Conservation (phyloP, 2,888 invertebrate genomes). For the Agrilus mali region DNA sequence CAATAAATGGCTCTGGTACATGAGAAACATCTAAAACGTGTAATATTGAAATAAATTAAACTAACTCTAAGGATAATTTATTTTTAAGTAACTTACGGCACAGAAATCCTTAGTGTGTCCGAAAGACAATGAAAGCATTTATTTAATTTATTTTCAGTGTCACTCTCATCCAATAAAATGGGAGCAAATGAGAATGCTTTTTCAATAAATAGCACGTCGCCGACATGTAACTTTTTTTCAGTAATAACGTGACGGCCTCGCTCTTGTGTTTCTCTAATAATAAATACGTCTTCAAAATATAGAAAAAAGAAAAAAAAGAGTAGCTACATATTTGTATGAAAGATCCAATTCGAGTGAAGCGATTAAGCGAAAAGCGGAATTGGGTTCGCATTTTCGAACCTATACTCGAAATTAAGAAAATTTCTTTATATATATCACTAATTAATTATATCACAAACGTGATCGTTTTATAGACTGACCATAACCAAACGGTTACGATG, state of each 20-base stretch:
- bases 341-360: too few species aligned
- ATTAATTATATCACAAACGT: too few species aligned
- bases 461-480: too few species aligned
- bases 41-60: constrained; percentile 7
- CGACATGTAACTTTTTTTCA: constrained; percentile 42
- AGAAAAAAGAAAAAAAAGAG: too few species aligned
- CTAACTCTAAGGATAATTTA: not conserved
- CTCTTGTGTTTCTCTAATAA: constrained; percentile 37
- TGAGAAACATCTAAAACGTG: constrained; percentile 43
- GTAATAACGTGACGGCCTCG: constrained; percentile 57
- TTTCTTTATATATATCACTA: too few species aligned
- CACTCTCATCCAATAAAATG: constrained; percentile 38
- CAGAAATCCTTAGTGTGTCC: constrained; percentile 37
- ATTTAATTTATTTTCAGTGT: constrained; percentile 33
- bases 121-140: constrained; percentile 65
- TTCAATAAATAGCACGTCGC: constrained; percentile 68
- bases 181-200: constrained; percentile 68
- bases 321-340: too few species aligned
- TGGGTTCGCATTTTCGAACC: too few species aligned
- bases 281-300: too few species aligned
- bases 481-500: too few species aligned
- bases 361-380: too few species aligned
- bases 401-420: too few species aligned
- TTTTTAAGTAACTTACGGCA: constrained; percentile 45
- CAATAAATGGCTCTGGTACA: constrained; percentile 62